Conservation (phyloP, 2,888 invertebrate species). For the Arge pagana region DNA sequence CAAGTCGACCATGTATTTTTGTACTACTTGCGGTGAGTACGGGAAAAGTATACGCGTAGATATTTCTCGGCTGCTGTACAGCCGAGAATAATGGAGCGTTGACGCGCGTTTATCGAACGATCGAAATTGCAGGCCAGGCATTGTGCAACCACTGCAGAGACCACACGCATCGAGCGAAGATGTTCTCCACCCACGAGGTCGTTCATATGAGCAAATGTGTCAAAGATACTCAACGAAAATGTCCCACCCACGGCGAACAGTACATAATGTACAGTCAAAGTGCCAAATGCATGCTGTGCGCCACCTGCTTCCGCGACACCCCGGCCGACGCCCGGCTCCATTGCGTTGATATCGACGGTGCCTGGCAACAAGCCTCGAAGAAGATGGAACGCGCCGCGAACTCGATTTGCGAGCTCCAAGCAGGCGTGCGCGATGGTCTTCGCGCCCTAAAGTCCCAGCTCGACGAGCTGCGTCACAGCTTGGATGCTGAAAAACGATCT, state of each 20-base stretch:
- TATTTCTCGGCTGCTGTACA: too few relatives aligned
- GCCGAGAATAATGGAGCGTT: too few relatives aligned
- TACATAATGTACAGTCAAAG: slow-evolving; percentile 76
- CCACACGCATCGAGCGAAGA: slow-evolving; percentile 76
- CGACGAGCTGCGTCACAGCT: slow-evolving; percentile 69
- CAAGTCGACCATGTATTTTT: slow-evolving; percentile 74
- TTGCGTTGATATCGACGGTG: slow-evolving; percentile 75
- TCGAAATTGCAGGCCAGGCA: slow-evolving; percentile 66
- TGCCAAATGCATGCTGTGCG: slow-evolving; percentile 73
- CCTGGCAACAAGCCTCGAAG: slow-evolving; percentile 72
- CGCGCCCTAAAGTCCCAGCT: slow-evolving; percentile 68
- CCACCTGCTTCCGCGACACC: slow-evolving; percentile 74
- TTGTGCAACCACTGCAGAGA: slow-evolving; percentile 72
- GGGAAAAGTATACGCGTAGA: too few relatives aligned
- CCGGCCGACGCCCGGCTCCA: slow-evolving; percentile 69
- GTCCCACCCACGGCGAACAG: slow-evolving; percentile 72
- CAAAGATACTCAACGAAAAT: slow-evolving; percentile 72
- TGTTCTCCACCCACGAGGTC: slow-evolving; percentile 76
- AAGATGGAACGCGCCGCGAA: slow-evolving; percentile 68
- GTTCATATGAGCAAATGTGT: slow-evolving; percentile 73
- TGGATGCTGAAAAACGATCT: slow-evolving; percentile 69
- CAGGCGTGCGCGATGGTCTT: slow-evolving; percentile 70
- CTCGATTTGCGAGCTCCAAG: slow-evolving; percentile 65
- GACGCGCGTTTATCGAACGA: too few relatives aligned
- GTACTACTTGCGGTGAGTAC: slow-evolving; percentile 74